Conservation (phyloP, 1,140 invertebrate genomes). For the Frieseomelitta varia region DNA sequence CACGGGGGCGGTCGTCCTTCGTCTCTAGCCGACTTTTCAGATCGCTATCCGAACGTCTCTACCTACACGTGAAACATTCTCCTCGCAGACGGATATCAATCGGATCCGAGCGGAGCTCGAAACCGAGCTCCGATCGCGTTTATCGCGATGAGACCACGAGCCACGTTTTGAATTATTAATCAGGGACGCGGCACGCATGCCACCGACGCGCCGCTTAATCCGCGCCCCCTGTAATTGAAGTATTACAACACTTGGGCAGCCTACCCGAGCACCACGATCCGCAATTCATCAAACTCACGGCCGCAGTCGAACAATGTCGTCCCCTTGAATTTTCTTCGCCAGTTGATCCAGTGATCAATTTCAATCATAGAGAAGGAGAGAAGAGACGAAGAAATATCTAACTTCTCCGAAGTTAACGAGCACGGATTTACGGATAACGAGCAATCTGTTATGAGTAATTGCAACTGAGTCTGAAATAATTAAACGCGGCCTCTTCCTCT, state of each 20-base stretch:
- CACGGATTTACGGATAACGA: too few species aligned
- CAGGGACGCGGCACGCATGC: neutral
- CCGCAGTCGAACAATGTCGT: too few species aligned
- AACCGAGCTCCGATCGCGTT: neutral
- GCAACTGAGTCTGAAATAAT: slow-evolving; percentile 69
- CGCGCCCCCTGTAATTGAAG: neutral
- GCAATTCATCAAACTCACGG: neutral
- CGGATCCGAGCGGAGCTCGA: too few species aligned
- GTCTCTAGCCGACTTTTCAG: slow-evolving; percentile 49
- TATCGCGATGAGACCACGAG: slow-evolving; percentile 38
- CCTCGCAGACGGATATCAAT: slow-evolving; percentile 33
- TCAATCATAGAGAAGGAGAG: neutral
- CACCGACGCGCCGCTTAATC: too few species aligned
- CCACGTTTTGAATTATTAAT: slow-evolving; percentile 43
- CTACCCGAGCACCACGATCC: neutral
- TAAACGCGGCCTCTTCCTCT: slow-evolving; percentile 33
- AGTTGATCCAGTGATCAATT: too few species aligned
- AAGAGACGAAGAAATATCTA: slow-evolving; percentile 37
- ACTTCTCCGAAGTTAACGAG: slow-evolving; percentile 62
- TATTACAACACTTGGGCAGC: neutral
- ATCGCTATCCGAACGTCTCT: slow-evolving; percentile 41
- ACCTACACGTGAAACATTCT: slow-evolving; percentile 29
- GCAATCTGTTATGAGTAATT: slow-evolving; percentile 68
- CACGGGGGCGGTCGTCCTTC: slow-evolving; percentile 49
- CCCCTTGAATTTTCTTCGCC: too few species aligned